Base-by-base conservation (phyloP, 2,888 invertebrate genomes). In the Drosophila sordidula region DNA sequence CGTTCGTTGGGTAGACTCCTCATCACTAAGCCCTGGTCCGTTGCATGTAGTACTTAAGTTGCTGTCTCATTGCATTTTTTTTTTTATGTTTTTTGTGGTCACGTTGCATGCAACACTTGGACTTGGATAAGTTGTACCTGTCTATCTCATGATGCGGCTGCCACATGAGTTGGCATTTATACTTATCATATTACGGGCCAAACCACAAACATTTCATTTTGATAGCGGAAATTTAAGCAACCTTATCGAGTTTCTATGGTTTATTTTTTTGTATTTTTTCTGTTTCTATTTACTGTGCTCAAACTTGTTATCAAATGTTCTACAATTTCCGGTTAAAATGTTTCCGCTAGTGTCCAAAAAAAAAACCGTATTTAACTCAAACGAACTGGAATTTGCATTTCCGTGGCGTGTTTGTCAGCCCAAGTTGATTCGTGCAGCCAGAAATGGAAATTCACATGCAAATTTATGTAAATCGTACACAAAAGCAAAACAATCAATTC, bases 21-120 rank as follows among this genome's bases (percentile, higher is more conserved):
- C 57, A 54, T 46, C 38, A n/a, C 36, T 58, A 25, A 45, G 58
- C 44, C 61, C 67, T 55, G 58, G 46, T 32, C 29, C 45, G 57
- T 50, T 70, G 78, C 79, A 63, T 70, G 67, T 55, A 32, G 72
- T 59, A 55, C 42, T 77, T 77, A 68, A 65, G 51, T 72, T 78
- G 76, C 67, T 68, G 77, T 80, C 77, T 72, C 80, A 79, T 79
- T 65, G 51, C 47, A 39, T 46, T 51, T 50, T 59, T 45, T 45
- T 32, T 54, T 42, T 26, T 44, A 51, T 63, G 61, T 57, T 63
- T 66, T 49, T 73, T 61, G 75, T 61, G 73, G 73, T 79, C 68
- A 73, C 72, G 76, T 75, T 79, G 75, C 70, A 75, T 75, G 75
- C 74, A 75, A 75, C 74, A 75, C 62, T 75, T 45, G 55, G 49